A percentile compares a stretch with the other conserved stretches of the same genome.
phyloP scores from a whole-genome alignment of 2,113 vertebrate species.

The Pogona vitticeps region DNA sequence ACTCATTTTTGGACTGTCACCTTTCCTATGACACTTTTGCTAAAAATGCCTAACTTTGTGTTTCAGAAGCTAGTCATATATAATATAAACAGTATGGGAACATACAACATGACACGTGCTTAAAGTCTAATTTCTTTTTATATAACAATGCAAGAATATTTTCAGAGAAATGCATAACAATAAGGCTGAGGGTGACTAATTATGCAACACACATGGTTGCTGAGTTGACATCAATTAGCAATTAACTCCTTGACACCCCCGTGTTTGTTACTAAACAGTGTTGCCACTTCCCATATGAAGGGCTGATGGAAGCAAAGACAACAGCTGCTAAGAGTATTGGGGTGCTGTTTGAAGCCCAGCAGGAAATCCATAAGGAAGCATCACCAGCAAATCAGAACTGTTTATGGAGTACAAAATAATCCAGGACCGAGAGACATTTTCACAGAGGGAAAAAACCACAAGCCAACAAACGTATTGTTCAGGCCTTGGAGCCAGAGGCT shows the following conservation, averaged over 20 bases:
- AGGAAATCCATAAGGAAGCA: not conserved
- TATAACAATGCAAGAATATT: slow-evolving; percentile 42
- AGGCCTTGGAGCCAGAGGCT: no score
- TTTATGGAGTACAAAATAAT: no score
- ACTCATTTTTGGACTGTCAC: not conserved
- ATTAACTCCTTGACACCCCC: slow-evolving; percentile 34
- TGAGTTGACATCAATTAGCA: slow-evolving; percentile 47
- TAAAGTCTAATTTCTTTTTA: slow-evolving; percentile 49
- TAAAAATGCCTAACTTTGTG: not conserved
- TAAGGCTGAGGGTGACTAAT: slow-evolving; percentile 26
- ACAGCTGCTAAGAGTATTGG: slow-evolving; percentile 3
- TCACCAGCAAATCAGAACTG: no score
- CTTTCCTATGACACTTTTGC: not conserved
- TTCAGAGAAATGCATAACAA: slow-evolving; percentile 27
- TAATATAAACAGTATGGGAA: not conserved
- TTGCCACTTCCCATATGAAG: slow-evolving; percentile 24
- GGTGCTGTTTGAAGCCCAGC: not conserved
- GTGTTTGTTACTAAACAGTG: slow-evolving; percentile 42
- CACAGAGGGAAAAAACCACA: no score
- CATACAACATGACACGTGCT: not conserved
- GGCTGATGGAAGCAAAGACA: not conserved
- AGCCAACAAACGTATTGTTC: no score
- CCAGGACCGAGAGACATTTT: no score
- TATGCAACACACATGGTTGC: slow-evolving; percentile 19
- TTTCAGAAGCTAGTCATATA: not conserved